A percentile compares a stretch with the other conserved stretches of the same genome.
Evolutionary conservation across 2,797 vertebrate species (phyloP).

Genomic region (Eulemur mongoz): DNA sequence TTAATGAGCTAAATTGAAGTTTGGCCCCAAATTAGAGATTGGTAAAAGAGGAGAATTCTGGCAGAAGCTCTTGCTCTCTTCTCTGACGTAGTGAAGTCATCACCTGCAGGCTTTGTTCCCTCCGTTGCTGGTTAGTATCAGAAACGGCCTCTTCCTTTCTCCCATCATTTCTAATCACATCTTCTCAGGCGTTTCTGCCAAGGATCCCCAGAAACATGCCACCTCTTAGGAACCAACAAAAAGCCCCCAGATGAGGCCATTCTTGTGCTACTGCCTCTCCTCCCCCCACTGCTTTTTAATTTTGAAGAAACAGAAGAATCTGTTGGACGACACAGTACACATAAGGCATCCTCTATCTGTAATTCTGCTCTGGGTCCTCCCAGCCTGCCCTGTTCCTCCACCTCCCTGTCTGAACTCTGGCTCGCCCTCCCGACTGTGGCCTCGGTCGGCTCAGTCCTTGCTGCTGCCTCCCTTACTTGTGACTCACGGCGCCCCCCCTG

Average conservation of each 20-base stretch:
- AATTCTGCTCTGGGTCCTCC: neutral
- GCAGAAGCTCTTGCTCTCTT: neutral
- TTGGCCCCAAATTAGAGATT: neutral
- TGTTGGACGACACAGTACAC: no score
- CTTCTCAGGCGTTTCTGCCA: neutral
- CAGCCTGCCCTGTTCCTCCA: neutral
- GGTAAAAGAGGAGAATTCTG: neutral
- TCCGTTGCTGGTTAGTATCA: neutral
- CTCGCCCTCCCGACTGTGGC: neutral
- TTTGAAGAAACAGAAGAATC: neutral
- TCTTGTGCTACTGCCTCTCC: neutral
- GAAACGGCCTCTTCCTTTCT: neutral
- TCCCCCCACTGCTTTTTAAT: neutral
- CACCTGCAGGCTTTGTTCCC: neutral
- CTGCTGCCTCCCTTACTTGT: neutral
- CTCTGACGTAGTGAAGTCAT: neutral
- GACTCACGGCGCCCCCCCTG: neutral
- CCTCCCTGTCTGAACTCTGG: slow-evolving; percentile 19
- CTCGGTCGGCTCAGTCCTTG: neutral
- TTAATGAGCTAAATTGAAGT: neutral
- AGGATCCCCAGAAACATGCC: neutral
- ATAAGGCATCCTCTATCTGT: neutral
- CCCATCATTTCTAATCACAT: neutral
- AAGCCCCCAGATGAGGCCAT: neutral
- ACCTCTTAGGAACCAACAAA: neutral